Conservation (phyloP, 1,140 invertebrate genomes). For the Drosophila insularis region DNA sequence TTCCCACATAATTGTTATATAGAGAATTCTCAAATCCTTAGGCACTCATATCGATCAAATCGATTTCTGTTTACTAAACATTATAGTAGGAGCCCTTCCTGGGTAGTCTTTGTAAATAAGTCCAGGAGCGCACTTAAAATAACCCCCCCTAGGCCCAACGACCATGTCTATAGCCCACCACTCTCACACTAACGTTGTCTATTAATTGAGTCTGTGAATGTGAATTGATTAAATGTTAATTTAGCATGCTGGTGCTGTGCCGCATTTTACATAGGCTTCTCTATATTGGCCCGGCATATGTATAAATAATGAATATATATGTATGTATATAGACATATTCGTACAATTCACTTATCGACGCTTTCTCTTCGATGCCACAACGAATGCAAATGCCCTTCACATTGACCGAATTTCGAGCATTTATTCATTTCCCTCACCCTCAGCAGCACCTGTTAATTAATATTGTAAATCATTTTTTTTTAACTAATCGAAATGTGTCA, state of each 20-base stretch:
- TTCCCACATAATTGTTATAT: too few species aligned
- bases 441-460: slow-evolving; percentile 9
- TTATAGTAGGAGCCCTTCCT: too few species aligned
- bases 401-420: slow-evolving; percentile 32
- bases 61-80: too few species aligned
- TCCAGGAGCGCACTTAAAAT: neutral
- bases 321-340: neutral
- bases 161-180: slow-evolving; percentile 3
- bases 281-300: neutral
- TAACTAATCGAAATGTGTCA: slow-evolving; percentile 11
- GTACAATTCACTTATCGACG: neutral
- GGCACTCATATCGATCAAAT: too few species aligned
- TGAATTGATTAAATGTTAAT: slow-evolving; percentile 74
- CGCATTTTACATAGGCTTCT: slow-evolving; percentile 1
- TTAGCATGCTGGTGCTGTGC: slow-evolving; percentile 46
- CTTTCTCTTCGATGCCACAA: slow-evolving; percentile 8
- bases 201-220: slow-evolving; percentile 48
- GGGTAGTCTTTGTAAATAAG: neutral
- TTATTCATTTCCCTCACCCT: neutral
- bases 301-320: too few species aligned
- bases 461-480: slow-evolving; percentile 13
- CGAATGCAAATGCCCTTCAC: slow-evolving; percentile 44
- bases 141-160: neutral
- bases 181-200: slow-evolving; percentile 16
- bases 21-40: too few species aligned